phyloP scores from a whole-genome alignment of 2,797 vertebrate genomes.

The Brachyalestes nurse region DNA sequence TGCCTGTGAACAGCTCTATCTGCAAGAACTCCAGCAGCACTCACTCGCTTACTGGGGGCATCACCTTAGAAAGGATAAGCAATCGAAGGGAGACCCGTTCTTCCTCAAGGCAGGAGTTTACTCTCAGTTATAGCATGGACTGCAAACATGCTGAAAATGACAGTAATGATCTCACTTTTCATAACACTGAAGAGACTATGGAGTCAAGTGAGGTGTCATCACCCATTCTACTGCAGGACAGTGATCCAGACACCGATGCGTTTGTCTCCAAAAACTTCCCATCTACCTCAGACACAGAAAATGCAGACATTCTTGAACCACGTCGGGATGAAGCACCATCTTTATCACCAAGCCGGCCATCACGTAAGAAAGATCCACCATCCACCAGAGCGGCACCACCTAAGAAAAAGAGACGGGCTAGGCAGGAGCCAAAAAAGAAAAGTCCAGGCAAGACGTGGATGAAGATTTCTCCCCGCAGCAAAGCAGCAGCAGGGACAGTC shows the following conservation, averaged over 20 bases:
- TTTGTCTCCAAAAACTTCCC: slow-evolving; percentile 18
- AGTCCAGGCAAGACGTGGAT: background rate
- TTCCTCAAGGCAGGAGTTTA: background rate
- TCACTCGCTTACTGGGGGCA: background rate
- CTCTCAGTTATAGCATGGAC: background rate
- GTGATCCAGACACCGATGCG: slow-evolving; percentile 17
- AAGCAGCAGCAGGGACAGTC: background rate
- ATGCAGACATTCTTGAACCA: slow-evolving; percentile 6
- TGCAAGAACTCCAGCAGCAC: slow-evolving; percentile 22
- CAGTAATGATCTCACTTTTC: background rate
- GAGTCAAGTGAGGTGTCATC: slow-evolving; percentile 16
- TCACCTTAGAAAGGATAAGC: background rate
- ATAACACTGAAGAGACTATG: slow-evolving; percentile 3
- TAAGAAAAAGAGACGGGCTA: slow-evolving; percentile 32
- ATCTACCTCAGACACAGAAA: slow-evolving; percentile 51
- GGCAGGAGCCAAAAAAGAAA: slow-evolving; percentile 30
- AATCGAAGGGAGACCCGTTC: background rate
- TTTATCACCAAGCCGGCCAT: background rate
- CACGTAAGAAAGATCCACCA: background rate
- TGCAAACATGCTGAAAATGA: background rate
- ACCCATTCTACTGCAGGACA: slow-evolving; percentile 34
- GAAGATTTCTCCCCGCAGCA: slow-evolving; percentile 8
- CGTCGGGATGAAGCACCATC: slow-evolving; percentile 5
- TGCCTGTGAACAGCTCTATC: slow-evolving; percentile 56
- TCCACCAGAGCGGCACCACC: background rate